Base-by-base conservation (phyloP, 2,888 invertebrate genomes). In the Lepidocyrtinus sp. region DNA sequence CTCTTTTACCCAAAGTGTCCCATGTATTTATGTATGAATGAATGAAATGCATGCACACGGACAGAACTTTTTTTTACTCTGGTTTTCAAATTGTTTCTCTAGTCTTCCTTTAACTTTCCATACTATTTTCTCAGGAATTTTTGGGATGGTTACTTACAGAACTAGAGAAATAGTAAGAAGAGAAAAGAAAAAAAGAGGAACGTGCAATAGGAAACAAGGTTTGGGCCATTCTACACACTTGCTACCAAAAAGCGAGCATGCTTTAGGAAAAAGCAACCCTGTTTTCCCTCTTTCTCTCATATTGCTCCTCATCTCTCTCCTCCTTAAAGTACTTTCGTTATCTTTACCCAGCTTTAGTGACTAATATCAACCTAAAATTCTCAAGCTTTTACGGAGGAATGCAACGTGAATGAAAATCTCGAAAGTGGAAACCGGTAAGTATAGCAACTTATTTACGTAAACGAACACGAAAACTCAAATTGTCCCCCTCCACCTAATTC, bases 221-320 rank as follows among this genome's bases (percentile, higher is more conserved):
- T 78, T 83, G 78, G 82, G 82, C 86, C 84, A 85, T 86, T 86
- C 85, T 75, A 78, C 85, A 86, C 86, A 86, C 84, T 82, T 85
- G 86, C 83, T 84, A 79, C 86, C 85, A 85, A 80, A n/a, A n/a
- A n/a, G 75, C 64, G 78, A 81, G 79, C 82, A 76, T 77, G 74
- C 82, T 81, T 76, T 75, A 77, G 80, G n/a, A n/a, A n/a, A n/a
- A 73, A 83, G 83, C 80, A 81, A 82, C 79, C 82, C 82, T 80
- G 78, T 74, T 74, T 68, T 74, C n/a, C n/a, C n/a, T n/a, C n/a
- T n/a, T n/a, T n/a, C n/a, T n/a, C 81, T 82, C 80, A 79, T 82
- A 76, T 82, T 81, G 72, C 81, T 81, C 81, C 77, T 81, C 75
- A 71, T 81, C 67, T 72, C 78, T 67, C 74, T 76, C 70, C 63